Evolutionary conservation across 1,140 invertebrate species (phyloP).

Genomic region (Papilio machaon): DNA sequence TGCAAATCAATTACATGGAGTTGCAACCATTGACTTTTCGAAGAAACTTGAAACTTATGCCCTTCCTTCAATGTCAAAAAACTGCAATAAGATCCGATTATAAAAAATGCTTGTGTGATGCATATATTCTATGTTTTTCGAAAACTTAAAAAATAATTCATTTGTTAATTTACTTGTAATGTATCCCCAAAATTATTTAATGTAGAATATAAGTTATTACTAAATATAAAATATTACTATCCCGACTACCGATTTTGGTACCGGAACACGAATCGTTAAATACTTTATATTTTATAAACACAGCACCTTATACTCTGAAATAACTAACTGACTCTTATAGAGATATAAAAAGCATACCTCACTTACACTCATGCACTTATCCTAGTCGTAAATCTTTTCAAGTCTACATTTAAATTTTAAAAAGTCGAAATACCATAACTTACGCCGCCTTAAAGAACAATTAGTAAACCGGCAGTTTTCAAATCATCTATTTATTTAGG

Average conservation of each 20-base stretch:
- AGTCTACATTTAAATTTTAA: background rate
- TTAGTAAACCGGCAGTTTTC: slow-evolving; percentile 56
- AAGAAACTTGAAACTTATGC: no score
- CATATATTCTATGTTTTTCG: background rate
- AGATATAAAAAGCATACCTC: background rate
- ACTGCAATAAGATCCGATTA: no score
- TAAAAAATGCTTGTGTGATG: background rate
- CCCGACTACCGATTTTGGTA: background rate
- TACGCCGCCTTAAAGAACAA: slow-evolving; percentile 62
- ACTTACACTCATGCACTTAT: slow-evolving; percentile 6
- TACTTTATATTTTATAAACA: background rate
- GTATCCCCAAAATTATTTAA: no score
- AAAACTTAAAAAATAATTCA: background rate
- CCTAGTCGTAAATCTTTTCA: slow-evolving; percentile 8
- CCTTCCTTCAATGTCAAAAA: no score
- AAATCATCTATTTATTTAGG: slow-evolving; percentile 72
- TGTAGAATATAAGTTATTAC: background rate
- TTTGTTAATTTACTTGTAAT: background rate
- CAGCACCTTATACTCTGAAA: background rate
- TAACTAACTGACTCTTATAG: background rate
- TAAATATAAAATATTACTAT: background rate
- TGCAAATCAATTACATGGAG: no score
- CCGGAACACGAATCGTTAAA: background rate
- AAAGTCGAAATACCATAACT: slow-evolving; percentile 42
- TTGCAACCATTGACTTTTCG: no score